phyloP scores from a whole-genome alignment of 1,140 invertebrate genomes.

The Muscidifurax raptorellus region DNA sequence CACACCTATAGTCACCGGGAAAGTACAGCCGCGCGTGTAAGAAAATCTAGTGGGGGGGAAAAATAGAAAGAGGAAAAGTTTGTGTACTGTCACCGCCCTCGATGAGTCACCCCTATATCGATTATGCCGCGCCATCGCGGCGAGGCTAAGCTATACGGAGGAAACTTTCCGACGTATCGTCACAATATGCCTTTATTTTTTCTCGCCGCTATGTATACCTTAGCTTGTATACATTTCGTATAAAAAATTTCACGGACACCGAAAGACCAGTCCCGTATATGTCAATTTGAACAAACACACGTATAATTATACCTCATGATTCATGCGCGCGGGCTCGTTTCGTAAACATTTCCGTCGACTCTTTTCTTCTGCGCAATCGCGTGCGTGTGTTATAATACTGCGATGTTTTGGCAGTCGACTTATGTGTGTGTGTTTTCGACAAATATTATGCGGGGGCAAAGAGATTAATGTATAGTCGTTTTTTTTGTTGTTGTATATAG shows the following conservation, averaged over 20 bases:
- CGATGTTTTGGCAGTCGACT: too few relatives aligned
- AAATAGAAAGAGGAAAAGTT: conserved; percentile 13
- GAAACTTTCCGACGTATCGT: conserved; percentile 38
- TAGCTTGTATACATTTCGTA: conserved; percentile 51
- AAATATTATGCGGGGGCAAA: too few relatives aligned
- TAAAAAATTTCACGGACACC: conserved; percentile 61
- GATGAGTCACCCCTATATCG: conserved; percentile 72
- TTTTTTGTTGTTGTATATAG: too few relatives aligned
- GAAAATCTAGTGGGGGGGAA: background rate
- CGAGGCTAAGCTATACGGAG: conserved; percentile 38
- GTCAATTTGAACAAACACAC: conserved; percentile 15
- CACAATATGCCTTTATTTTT: conserved; percentile 14
- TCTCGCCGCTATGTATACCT: too few relatives aligned
- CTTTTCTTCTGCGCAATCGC: too few relatives aligned
- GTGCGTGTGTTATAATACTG: too few relatives aligned
- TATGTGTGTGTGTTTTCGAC: too few relatives aligned
- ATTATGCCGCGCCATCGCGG: conserved; percentile 40
- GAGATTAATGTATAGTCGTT: background rate
- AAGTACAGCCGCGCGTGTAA: background rate
- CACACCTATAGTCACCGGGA: background rate
- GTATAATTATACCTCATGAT: background rate
- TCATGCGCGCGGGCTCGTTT: conserved; percentile 8
- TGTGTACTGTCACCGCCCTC: conserved; percentile 65
- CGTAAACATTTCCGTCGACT: background rate
- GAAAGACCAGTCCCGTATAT: background rate